A percentile compares a stretch with the other conserved stretches of the same genome.
Conservation (phyloP, 2,797 vertebrate species). For the Cirrhinus molitorella region DNA sequence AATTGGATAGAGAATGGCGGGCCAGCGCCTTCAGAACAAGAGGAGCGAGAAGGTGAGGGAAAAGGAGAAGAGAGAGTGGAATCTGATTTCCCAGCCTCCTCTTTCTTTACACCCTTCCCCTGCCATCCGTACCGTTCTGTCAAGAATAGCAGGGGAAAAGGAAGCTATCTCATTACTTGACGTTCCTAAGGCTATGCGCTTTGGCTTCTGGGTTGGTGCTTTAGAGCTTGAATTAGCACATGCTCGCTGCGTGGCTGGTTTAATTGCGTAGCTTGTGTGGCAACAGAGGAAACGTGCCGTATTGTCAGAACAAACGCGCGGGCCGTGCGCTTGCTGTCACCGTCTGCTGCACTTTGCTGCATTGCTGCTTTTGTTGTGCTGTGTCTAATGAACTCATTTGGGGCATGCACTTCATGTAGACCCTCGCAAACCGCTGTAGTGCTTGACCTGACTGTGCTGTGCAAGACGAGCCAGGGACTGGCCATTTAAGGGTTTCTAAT, state of each 20-base stretch:
- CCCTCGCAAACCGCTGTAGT: constrained; percentile 56
- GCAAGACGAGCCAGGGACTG: background rate
- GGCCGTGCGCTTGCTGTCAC: constrained; percentile 48
- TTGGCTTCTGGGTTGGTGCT: constrained; percentile 58
- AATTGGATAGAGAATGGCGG: constrained; percentile 68
- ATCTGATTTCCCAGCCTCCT: constrained; percentile 36
- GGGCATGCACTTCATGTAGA: constrained; percentile 66
- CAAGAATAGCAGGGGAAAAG: constrained; percentile 69
- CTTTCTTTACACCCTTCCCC: constrained; percentile 41
- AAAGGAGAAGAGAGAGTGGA: constrained; percentile 50
- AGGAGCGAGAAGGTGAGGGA: constrained; percentile 47
- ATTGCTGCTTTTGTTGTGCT: constrained; percentile 49
- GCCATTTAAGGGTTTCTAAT: background rate
- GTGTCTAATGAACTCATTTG: constrained; percentile 72
- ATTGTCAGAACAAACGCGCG: constrained; percentile 50
- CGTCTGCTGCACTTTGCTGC: constrained; percentile 53
- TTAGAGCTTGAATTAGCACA: constrained; percentile 31
- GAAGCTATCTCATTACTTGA: constrained; percentile 73
- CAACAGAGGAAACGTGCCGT: constrained; percentile 13
- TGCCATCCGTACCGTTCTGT: constrained; percentile 24
- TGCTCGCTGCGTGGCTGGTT: constrained; percentile 36
- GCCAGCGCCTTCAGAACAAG: constrained; percentile 49
- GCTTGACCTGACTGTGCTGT: constrained; percentile 46
- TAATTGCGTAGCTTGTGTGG: constrained; percentile 26
- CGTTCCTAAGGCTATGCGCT: constrained; percentile 65